Conservation (phyloP, 2,797 vertebrate genomes). For the Naso thynnoides region DNA sequence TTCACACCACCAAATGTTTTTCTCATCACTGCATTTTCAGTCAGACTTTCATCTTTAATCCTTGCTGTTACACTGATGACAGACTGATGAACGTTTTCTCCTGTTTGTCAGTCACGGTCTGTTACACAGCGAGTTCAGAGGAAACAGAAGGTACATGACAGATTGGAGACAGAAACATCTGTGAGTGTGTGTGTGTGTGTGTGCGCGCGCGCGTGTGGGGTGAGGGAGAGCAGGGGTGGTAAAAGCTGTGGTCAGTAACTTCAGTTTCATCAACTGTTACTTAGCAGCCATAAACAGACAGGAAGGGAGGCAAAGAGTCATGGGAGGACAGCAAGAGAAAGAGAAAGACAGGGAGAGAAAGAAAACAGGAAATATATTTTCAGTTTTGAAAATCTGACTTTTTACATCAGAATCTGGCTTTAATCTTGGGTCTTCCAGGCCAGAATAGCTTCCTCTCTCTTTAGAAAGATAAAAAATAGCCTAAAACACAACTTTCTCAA, state of each 20-base stretch:
- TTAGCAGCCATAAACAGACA: constrained; percentile 55
- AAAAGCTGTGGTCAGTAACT: constrained; percentile 42
- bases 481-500: constrained; percentile 6
- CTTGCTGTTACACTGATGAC: not conserved
- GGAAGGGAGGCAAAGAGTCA: not conserved
- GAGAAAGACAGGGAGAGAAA: not conserved
- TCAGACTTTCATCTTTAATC: constrained; percentile 35
- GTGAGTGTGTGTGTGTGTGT: constrained; percentile 26
- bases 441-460: not conserved
- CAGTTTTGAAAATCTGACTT: constrained; percentile 39
- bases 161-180: constrained; percentile 76
- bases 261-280: constrained; percentile 35
- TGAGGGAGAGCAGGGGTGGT: not conserved
- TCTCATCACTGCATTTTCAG: constrained; percentile 22
- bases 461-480: not conserved
- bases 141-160: constrained; percentile 72
- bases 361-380: not conserved
- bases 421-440: not conserved
- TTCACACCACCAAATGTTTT: not conserved
- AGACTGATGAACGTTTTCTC: constrained; percentile 37
- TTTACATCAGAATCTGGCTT: constrained; percentile 46
- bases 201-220: constrained; percentile 1
- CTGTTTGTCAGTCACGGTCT: constrained; percentile 29
- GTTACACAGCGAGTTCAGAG: constrained; percentile 36
- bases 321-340: not conserved